Conservation (phyloP, 2,797 vertebrate species). For the Anisognathus igniventris region DNA sequence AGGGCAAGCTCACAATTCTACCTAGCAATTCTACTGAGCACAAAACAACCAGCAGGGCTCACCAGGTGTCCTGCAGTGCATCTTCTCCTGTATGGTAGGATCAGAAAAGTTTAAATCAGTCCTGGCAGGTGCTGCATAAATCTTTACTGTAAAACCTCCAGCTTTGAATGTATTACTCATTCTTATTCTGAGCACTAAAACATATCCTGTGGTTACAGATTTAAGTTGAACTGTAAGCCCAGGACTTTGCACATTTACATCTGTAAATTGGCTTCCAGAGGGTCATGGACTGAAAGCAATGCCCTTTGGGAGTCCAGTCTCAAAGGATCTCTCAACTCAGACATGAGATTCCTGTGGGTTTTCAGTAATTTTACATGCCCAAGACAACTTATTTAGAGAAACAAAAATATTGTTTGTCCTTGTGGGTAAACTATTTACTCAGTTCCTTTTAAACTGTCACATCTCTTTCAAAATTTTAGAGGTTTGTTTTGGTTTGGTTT, state of each 20-base stretch:
- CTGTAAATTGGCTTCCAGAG: neutral
- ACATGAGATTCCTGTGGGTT: slow-evolving; percentile 41
- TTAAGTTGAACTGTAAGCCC: neutral
- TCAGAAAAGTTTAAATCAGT: neutral
- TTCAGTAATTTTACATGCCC: neutral
- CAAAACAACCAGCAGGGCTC: neutral
- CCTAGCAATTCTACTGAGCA: neutral
- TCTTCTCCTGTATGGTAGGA: neutral
- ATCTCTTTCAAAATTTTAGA: slow-evolving; percentile 32
- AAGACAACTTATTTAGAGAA: slow-evolving; percentile 35
- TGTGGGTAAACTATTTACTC: slow-evolving; percentile 36
- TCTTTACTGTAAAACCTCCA: neutral
- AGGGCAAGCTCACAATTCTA: neutral
- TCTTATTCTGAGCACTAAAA: neutral
- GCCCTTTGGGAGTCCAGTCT: neutral
- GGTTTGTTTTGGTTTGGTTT: neutral
- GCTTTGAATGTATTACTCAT: neutral
- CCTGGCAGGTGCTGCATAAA: neutral
- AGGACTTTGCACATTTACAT: neutral
- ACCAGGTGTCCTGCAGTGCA: neutral
- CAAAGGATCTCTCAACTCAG: slow-evolving; percentile 8
- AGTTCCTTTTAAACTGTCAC: slow-evolving; percentile 23
- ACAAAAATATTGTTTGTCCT: slow-evolving; percentile 40
- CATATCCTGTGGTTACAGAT: neutral
- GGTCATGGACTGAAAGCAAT: neutral